Conservation (phyloP, 2,888 invertebrate species). For the Cryptocephalus primarius region DNA sequence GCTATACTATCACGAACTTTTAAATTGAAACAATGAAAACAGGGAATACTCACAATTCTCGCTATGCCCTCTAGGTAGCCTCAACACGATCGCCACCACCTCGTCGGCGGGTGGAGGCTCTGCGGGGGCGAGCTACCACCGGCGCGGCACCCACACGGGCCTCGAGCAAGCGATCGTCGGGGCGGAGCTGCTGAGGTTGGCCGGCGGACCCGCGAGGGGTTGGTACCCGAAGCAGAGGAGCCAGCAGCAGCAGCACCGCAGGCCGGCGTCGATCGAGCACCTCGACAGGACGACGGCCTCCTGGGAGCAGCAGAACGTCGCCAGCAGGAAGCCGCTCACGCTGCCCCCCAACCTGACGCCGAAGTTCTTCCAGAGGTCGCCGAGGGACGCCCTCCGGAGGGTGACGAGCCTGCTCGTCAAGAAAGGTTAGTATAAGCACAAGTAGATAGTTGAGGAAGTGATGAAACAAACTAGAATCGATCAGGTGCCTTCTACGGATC, state of each 20-base stretch:
- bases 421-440: conserved; percentile 34
- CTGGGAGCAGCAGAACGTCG: conserved; percentile 33
- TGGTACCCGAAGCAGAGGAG: conserved; percentile 71
- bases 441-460: too few species aligned
- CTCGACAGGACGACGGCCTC: conserved; percentile 59
- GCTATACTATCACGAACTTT: too few species aligned
- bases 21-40: too few species aligned
- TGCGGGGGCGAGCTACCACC: conserved; percentile 23
- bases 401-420: conserved; percentile 78
- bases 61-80: conserved; percentile 9
- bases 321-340: conserved; percentile 70
- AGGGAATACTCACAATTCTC: too few species aligned
- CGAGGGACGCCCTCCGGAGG: conserved; percentile 73
- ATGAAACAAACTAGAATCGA: too few species aligned
- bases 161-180: conserved; percentile 49
- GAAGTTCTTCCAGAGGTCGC: conserved; percentile 82
- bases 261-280: conserved; percentile 78
- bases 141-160: conserved; percentile 27
- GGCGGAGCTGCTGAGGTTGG: conserved; percentile 67
- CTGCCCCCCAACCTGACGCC: conserved; percentile 80
- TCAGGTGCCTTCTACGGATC: too few species aligned
- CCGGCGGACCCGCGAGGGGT: conserved; percentile 72
- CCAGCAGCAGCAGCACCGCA: conserved; percentile 53
- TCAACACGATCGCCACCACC: conserved; percentile 20
- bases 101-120: conserved; percentile 25